Evolutionary conservation across 2,113 vertebrate genomes (phyloP), one percentile per base, ranked within the genome.

Genomic region (Peromyscus polionotus): DNA sequence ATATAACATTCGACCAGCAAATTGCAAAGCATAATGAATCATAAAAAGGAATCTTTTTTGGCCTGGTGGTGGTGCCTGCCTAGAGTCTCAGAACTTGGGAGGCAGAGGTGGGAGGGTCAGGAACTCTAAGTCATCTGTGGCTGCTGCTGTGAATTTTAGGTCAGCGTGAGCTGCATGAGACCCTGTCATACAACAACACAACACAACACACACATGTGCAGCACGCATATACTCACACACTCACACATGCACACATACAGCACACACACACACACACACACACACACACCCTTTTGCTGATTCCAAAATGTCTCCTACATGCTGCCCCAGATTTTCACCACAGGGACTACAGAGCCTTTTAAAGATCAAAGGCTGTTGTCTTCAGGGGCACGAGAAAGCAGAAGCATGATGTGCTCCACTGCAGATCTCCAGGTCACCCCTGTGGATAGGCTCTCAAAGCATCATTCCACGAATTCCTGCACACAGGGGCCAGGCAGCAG

Each of bases 351-450:
- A 61, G 79, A 73, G 67, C 6, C 24, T 63, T 92, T 68, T 75
- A 39, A 96, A 92, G 36, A 79, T 45, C 20, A 87, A 84, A 95
- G 24, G 48, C 51, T 54, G 59, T 77, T 31, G 70, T 73, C 86
- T 75, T 51, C 13, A 85, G 85, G 51, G 4, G 28, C 45, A 57
- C 75, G 31, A 89, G 39, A 14, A 14, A n/a, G 36, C n/a, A 63
- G 77, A 68, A 54, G 42, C 1, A 0, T 3, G 22, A 67, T 76
- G 19, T 39, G 6, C 22, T 87, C 22, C 14, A 39, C 17, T 3
- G 67, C 63, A 80, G 4, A 75, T 42, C 77, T 77, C 51, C 20
- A 67, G 70, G 77, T 11, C 26, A 13, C 33, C n/a, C 36, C 33
- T 31, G n/a, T n/a, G 61, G 59, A 45, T 36, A 67, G 79, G 61